Percentiles rank a stretch among this genome's conserved stretches.
Conservation (phyloP, 2,888 invertebrate species). For the Ceraclea dissimilis region DNA sequence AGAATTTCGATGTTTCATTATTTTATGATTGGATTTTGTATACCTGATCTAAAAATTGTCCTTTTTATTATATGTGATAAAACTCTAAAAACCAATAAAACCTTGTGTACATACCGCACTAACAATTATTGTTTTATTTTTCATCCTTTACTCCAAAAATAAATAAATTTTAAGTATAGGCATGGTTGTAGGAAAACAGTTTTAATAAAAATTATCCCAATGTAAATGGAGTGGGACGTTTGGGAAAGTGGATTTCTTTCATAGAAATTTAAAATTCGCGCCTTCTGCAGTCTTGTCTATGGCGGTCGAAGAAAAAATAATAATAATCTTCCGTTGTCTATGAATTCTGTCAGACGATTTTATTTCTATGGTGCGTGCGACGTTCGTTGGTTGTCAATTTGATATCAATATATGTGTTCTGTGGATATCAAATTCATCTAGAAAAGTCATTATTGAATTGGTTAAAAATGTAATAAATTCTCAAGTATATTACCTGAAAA, state of each 20-base stretch:
- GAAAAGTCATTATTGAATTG: slow-evolving; percentile 1
- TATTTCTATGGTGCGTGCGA: neutral
- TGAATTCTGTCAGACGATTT: too few relatives aligned
- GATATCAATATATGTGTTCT: too few relatives aligned
- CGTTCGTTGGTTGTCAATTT: slow-evolving; percentile 3
- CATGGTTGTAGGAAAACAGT: too few relatives aligned
- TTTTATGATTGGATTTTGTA: neutral
- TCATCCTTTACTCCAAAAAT: neutral
- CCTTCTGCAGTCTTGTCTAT: too few relatives aligned
- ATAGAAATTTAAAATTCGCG: too few relatives aligned
- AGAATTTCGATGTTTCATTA: neutral
- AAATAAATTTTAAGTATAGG: neutral
- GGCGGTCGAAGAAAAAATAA: too few relatives aligned
- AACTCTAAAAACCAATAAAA: neutral
- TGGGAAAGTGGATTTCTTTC: too few relatives aligned
- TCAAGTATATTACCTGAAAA: neutral
- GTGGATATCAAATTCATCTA: slow-evolving; percentile 1
- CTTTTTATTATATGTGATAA: neutral
- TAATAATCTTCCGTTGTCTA: too few relatives aligned
- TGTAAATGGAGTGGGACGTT: too few relatives aligned
- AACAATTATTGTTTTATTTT: slow-evolving; percentile 1
- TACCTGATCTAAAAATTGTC: neutral
- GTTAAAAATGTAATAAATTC: slow-evolving; percentile 10
- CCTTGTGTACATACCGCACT: neutral
- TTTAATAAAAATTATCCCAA: too few relatives aligned